These are phyloP conservation scores for Ranitomeya variabilis DNA, from an alignment of 2,113 vertebrate species.

Conservation along the genomic window DNA sequence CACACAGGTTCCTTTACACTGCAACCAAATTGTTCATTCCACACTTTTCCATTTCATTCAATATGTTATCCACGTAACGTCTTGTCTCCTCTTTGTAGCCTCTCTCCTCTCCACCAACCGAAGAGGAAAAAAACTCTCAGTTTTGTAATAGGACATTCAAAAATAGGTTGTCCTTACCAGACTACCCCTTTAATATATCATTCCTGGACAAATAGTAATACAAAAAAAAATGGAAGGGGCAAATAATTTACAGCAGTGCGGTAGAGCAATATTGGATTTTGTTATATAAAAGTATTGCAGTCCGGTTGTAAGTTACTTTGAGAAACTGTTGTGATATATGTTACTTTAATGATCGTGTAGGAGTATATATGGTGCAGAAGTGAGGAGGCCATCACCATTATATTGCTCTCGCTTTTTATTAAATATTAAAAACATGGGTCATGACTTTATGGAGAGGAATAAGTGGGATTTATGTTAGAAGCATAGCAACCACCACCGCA, in stretches of 20 bases:
- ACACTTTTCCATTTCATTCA: no score
- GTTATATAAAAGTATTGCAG: neutral
- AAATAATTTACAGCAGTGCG: neutral
- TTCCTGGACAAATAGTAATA: neutral
- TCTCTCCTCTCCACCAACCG: no score
- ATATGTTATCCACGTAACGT: no score
- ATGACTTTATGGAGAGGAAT: neutral
- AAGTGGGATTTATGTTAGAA: neutral
- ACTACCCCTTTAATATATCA: neutral
- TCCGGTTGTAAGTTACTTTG: neutral
- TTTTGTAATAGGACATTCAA: no score
- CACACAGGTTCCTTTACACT: no score
- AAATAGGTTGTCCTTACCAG: neutral
- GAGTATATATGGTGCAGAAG: slow-evolving; percentile 6
- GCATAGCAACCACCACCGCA: neutral
- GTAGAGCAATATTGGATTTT: neutral
- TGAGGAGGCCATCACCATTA: neutral
- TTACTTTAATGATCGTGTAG: slow-evolving; percentile 17
- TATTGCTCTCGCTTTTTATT: neutral
- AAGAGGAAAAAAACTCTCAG: no score
- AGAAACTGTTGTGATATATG: neutral
- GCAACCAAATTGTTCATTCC: no score
- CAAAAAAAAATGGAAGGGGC: neutral
- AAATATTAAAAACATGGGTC: slow-evolving; percentile 6
- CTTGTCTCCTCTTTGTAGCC: no score